Base-by-base conservation (phyloP, 2,888 invertebrate species). In the Beris chalybata region DNA sequence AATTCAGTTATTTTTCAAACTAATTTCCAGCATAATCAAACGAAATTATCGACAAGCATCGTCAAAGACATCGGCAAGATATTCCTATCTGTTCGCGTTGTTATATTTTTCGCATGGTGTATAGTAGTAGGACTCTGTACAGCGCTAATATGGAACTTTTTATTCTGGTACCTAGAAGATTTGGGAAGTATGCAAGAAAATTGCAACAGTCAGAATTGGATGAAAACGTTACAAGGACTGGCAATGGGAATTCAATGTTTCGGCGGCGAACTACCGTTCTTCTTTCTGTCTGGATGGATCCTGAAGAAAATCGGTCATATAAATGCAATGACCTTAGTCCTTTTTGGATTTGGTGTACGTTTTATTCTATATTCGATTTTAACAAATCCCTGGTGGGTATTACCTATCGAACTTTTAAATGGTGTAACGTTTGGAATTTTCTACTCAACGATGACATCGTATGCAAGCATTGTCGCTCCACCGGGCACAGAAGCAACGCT, bases 371-470 rank as follows among this genome's bases (percentile, higher is more conserved):
- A 96, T 78, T 95, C 94, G 3, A 80, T 89, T 63, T 79, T 95
- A 63, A 82, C 83, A 1, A 88, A 93, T 79, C 89, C 93, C 0
- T 95, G 95, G 94, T 87, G 86, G 83, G 87, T 91, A 55, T 82
- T 97, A 67, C 89, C 93, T 0, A 87, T 96, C 61, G 97, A 97
- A 79, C 78, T 94, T 69, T 81, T 92, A 7, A 94, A 96, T 79
- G 95, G 96, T 0, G 82, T 95, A 29, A 93, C 95, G 0, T 92
- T 92, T 77, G 95, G 95, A 22, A 85, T 95, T 76, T 92, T 92
- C 74, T 95, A 92, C 78, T 88, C 93, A 0, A 89, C 92, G 9
- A 92, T 94, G 91, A 89, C 93, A 15, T 92, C 93, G 0, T 95
- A 93, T 79, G 93, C 93, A 0, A 91, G 89, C 75, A 86, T 90